A percentile compares a stretch with the other conserved stretches of the same genome.
Evolutionary conservation across 2,113 vertebrate species (phyloP).

Genomic region (Campylomormyrus tamandua): DNA sequence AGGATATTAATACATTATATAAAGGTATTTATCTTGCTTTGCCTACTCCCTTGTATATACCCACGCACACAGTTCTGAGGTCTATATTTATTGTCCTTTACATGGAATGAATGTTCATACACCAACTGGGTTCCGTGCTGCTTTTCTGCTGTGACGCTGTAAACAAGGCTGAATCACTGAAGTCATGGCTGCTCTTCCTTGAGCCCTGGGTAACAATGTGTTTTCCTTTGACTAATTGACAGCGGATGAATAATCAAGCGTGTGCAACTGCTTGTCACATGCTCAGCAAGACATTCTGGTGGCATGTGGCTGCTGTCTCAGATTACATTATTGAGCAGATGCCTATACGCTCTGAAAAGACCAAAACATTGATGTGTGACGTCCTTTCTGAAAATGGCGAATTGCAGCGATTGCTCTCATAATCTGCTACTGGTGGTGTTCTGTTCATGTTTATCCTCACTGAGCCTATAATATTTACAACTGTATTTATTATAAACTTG

Average conservation of each 20-base stretch:
- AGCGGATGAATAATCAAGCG: background rate
- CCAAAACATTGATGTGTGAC: background rate
- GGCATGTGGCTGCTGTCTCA: background rate
- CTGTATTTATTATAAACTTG: background rate
- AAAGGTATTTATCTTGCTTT: background rate
- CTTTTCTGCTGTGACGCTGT: background rate
- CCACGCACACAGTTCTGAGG: background rate
- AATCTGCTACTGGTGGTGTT: background rate
- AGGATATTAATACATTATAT: background rate
- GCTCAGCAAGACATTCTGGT: background rate
- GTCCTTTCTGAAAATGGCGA: background rate
- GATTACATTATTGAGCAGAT: conserved; percentile 14
- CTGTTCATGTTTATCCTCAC: background rate
- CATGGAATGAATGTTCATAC: background rate
- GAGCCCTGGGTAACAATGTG: background rate
- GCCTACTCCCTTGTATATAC: background rate
- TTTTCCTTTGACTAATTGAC: conserved; percentile 19
- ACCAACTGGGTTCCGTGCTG: background rate
- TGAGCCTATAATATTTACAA: background rate
- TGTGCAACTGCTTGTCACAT: background rate
- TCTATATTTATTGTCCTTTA: background rate
- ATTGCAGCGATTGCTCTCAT: background rate
- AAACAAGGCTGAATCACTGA: background rate
- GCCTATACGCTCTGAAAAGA: background rate
- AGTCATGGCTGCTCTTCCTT: background rate